Conservation (phyloP, 2,797 vertebrate genomes). For the Gouania willdenowi region DNA sequence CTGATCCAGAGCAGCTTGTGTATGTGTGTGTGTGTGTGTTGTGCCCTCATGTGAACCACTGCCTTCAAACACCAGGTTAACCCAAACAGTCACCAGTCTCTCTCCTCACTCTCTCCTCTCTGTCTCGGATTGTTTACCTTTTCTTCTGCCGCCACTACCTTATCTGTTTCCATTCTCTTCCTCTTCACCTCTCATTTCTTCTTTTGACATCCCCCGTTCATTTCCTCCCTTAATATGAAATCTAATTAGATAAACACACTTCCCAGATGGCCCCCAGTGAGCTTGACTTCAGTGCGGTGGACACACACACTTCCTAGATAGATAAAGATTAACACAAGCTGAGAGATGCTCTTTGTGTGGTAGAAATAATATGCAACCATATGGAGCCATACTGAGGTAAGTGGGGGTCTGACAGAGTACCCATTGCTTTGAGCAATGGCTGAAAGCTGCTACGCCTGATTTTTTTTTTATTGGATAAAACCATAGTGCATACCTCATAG, state of each 20-base stretch:
- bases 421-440: no score
- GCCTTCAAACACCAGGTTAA: constrained; percentile 16
- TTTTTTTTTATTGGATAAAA: no score
- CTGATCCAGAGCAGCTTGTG: constrained; percentile 26
- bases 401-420: no score
- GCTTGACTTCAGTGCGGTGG: constrained; percentile 36
- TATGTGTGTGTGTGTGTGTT: neutral
- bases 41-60: constrained; percentile 22
- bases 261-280: constrained; percentile 64
- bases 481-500: no score
- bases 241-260: constrained; percentile 61
- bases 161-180: neutral
- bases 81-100: neutral
- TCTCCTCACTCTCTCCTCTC: neutral
- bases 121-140: constrained; percentile 1
- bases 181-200: neutral
- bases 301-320: constrained; percentile 45
- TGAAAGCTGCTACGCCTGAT: no score
- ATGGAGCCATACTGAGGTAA: constrained; percentile 17
- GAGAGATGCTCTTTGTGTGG: constrained; percentile 24
- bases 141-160: neutral
- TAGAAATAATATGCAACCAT: neutral
- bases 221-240: constrained; percentile 40
- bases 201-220: constrained; percentile 4
- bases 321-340: constrained; percentile 38